Evolutionary conservation across 2,113 vertebrate genomes (phyloP).

Genomic region (Ciconia boyciana): DNA sequence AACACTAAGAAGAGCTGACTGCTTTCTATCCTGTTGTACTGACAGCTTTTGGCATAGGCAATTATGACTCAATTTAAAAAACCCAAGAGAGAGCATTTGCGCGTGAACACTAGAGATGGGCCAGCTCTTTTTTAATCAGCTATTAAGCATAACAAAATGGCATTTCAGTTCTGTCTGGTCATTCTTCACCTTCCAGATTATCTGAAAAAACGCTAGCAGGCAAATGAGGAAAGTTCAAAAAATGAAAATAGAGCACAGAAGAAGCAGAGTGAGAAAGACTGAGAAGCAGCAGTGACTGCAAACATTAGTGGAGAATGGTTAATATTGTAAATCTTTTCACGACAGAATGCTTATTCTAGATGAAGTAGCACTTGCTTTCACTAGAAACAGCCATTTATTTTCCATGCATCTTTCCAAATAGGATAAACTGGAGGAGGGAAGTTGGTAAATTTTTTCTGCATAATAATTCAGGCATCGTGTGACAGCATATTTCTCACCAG

Average conservation of each 20-base stretch:
- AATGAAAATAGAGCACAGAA: neutral
- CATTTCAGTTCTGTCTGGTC: neutral
- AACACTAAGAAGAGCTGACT: constrained; percentile 12
- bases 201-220: neutral
- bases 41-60: constrained; percentile 38
- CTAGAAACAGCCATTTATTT: constrained; percentile 20
- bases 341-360: constrained; percentile 19
- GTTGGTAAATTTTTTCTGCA: constrained; percentile 17
- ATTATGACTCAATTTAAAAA: constrained; percentile 38
- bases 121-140: constrained; percentile 8
- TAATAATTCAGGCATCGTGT: neutral
- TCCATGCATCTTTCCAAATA: neutral
- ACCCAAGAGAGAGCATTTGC: neutral
- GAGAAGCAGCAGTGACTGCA: neutral
- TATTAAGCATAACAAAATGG: neutral
- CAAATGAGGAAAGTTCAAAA: neutral
- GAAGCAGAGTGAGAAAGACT: neutral
- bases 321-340: neutral
- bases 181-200: neutral
- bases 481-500: neutral
- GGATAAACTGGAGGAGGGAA: constrained; percentile 2
- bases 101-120: neutral
- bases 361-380: neutral
- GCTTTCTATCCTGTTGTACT: neutral
- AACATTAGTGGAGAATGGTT: neutral